Conservation (phyloP, 2,113 vertebrate species). For the Rhinolophus ferrumequinum region DNA sequence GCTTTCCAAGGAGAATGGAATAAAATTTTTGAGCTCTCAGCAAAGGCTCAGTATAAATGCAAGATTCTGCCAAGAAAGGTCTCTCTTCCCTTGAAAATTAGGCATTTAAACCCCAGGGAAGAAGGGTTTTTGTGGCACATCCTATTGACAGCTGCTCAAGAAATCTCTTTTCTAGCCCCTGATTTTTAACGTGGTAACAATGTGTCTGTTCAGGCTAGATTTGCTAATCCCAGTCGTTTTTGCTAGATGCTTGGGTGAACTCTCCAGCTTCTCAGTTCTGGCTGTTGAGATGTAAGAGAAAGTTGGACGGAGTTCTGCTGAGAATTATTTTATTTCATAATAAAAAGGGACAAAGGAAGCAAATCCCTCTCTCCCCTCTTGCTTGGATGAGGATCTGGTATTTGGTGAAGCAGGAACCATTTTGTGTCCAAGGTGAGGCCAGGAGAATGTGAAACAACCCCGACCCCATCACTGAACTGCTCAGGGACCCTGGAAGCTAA, state of each 20-base stretch:
- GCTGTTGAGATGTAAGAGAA: neutral
- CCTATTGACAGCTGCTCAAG: too few relatives aligned
- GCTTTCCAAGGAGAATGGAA: slow-evolving; percentile 34
- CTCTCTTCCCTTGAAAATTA: neutral
- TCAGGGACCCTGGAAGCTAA: neutral
- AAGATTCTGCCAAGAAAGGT: neutral
- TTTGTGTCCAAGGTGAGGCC: neutral
- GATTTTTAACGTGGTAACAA: neutral
- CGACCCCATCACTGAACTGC: neutral
- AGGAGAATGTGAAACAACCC: neutral
- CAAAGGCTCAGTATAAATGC: neutral
- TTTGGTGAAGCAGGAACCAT: neutral
- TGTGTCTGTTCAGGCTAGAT: neutral
- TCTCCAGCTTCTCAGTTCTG: neutral
- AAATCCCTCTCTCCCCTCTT: neutral
- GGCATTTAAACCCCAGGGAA: neutral
- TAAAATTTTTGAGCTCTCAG: slow-evolving; percentile 20
- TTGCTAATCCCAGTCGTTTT: neutral
- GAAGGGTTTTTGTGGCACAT: neutral
- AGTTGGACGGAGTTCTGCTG: neutral
- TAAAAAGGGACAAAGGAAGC: slow-evolving; percentile 3
- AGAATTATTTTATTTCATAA: slow-evolving; percentile 36
- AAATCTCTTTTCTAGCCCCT: neutral
- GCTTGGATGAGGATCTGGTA: neutral
- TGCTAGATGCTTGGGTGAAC: neutral